Evolutionary conservation across 1,140 invertebrate genomes (phyloP), one percentile per base, ranked within the genome.

Genomic region (Ceratina japonica): DNA sequence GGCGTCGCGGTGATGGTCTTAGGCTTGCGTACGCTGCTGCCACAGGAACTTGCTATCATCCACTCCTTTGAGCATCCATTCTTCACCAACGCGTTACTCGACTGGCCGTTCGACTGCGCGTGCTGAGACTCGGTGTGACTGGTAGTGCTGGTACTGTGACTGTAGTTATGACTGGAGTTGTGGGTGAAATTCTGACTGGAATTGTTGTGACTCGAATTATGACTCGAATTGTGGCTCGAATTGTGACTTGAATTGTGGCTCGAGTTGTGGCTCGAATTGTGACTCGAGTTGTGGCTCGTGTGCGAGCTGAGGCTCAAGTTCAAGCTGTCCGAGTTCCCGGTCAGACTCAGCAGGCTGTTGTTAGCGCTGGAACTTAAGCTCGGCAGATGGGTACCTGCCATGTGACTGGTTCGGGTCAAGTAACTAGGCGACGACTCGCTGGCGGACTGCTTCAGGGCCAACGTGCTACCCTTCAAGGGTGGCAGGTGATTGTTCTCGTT

Each of bases 1-100:
- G 97, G 97, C 44, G 96, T 96, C 71, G 96, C 96, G 63, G 95
- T 95, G 79, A 95, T 94, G 18, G 94, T 94, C 87, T 95, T 95
- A 37, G 94, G 94, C 85, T 95, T 94, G 70, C 77, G 22, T 62
- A 59, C 54, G 0, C 78, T 37, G 0, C 63, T 70, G 16, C 81
- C 79, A 37, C 84, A 72, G 22, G 85, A 81, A 51, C 76, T 76
- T 18, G 81, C 86, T 10, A 44, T 7, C 37, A 44, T 44, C 37
- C 37, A 44, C 37, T 44, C 37, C 27, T 88, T 87, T 49, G 86
- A 73, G 13, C 80, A 71, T 22, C 88, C 88, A 77, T 91, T 91
- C 61, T 89, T 91, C 56, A 89, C 79, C 37, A 64, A n/a, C 7
- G 89, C 89, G 68, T 86, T 90, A 77, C 88, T 90, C 8, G 89